Evolutionary conservation across 2,888 invertebrate species (phyloP).

Genomic region (Schrankia costaestrigalis): DNA sequence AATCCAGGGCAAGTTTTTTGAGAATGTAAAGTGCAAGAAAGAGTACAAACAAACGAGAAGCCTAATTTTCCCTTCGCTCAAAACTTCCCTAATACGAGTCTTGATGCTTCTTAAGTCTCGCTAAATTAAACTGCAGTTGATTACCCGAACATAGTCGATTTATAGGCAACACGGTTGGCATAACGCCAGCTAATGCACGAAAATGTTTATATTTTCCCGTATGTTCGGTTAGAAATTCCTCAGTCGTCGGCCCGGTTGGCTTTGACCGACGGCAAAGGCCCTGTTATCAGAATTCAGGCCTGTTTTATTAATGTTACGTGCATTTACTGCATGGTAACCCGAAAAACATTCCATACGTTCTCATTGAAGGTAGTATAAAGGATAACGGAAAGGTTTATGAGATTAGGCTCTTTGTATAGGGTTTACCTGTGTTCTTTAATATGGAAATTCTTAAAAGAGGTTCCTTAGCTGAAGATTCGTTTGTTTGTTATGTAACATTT

Average conservation of each 20-base stretch:
- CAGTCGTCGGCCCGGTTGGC: constrained; percentile 17
- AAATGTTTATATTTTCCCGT: constrained; percentile 28
- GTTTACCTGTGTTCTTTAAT: constrained; percentile 7
- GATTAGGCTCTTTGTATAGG: constrained; percentile 7
- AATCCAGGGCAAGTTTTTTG: no score
- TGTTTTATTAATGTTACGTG: constrained; percentile 29
- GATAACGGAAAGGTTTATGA: constrained; percentile 1
- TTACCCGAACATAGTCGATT: constrained; percentile 22
- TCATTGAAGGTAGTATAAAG: constrained; percentile 5
- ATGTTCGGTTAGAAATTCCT: constrained; percentile 29
- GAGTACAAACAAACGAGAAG: no score
- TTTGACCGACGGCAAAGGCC: constrained; percentile 31
- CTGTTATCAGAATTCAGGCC: constrained; percentile 26
- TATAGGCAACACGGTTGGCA: constrained; percentile 27
- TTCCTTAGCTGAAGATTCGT: no score
- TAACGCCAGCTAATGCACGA: constrained; percentile 31
- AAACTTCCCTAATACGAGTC: no score
- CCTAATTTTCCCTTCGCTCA: no score
- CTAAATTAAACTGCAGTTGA: constrained; percentile 25
- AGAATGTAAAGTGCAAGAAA: no score
- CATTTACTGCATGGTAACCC: constrained; percentile 16
- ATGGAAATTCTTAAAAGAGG: constrained; percentile 3
- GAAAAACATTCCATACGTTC: constrained; percentile 9
- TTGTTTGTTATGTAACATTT: no score
- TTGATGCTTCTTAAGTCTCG: no score